phyloP scores from a whole-genome alignment of 1,140 invertebrate genomes.

The Bombus polaris region DNA sequence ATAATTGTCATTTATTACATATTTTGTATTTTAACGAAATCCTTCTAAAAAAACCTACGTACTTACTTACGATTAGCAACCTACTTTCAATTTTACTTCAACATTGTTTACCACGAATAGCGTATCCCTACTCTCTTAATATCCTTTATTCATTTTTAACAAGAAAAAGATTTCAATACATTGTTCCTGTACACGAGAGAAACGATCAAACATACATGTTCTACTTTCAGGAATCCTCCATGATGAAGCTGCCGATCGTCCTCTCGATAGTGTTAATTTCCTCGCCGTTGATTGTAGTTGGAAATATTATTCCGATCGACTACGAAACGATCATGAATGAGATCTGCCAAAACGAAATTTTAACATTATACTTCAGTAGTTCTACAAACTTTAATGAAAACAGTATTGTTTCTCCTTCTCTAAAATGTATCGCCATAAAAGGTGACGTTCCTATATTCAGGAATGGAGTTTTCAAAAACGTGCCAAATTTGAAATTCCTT shows the following conservation, averaged over 20 bases:
- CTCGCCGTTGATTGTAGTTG: not conserved
- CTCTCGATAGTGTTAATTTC: not conserved
- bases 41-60: too few species aligned
- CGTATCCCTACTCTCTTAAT: too few species aligned
- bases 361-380: not conserved
- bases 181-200: too few species aligned
- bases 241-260: not conserved
- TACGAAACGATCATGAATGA: not conserved
- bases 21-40: too few species aligned
- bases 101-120: not conserved
- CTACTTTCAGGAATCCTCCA: not conserved
- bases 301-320: not conserved
- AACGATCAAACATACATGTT: not conserved
- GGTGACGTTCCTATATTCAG: fast-evolving
- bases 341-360: not conserved
- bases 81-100: not conserved
- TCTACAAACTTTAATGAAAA: fast-evolving
- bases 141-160: too few species aligned
- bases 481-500: constrained; percentile 34
- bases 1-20: not conserved
- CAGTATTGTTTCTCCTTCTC: not conserved
- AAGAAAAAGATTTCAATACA: too few species aligned
- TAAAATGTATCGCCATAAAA: constrained; percentile 18
- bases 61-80: not conserved
- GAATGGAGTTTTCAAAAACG: not conserved